Evolutionary conservation across 2,113 vertebrate species (phyloP), one percentile per base, ranked within the genome.

Genomic region (Ochotona princeps): DNA sequence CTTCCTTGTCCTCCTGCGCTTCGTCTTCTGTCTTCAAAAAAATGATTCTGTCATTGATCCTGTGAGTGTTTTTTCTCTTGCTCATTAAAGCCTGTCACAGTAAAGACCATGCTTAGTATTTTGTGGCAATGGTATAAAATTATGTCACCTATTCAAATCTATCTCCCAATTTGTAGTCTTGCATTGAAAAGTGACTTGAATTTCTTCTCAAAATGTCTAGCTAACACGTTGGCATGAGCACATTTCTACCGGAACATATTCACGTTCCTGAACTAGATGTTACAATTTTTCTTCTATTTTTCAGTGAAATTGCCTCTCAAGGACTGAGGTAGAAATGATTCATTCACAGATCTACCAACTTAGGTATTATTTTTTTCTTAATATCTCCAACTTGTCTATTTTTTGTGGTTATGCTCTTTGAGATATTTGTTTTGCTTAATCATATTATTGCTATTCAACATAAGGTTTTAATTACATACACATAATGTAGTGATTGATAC

Each of bases 341-440:
- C 13, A 80, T 75, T 73, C 32, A 91, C 66, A 80, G 11, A 12
- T 89, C 0, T 30, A 35, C 75, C 69, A 26, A 7, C 20, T 25
- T 78, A 32, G 51, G 87, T 76, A 5, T 57, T 57, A 14, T 57
- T 38, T 81, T 87, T 91, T 51, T 91, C 8, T 82, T 94, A 89
- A 28, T 61, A 32, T 20, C 21, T 38, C 15, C 5, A 26, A 47
- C 14, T 63, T 35, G 1, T 26, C 1, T 61, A 25, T 57, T 14
- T 57, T 57, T 18, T 44, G 38, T 44, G 38, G 38, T 44, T 44
- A 44, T 44, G 38, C 38, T 44, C 38, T 44, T 44, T 44, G 38
- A 44, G 6, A 44, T 44, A 44, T 44, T 44, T 44, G 38, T 44
- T 44, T 44, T 44, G 38, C 4, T 44, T 44, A 44, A 44, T 44